Evolutionary conservation across 2,113 vertebrate species (phyloP), one percentile per base, ranked within the genome.

Genomic region (Apistogramma diplotaenia): DNA sequence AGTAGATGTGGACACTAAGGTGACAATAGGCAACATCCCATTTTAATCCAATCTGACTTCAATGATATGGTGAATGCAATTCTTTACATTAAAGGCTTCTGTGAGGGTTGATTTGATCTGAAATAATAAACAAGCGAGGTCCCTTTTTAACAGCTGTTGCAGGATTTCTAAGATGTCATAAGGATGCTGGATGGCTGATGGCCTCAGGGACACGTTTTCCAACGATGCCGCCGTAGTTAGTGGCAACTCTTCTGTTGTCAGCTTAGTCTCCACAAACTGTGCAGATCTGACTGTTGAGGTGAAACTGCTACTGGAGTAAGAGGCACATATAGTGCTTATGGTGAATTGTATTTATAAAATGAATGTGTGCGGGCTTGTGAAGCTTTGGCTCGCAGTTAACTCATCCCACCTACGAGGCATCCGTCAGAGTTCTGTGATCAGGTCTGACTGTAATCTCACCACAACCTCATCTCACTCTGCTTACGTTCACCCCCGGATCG

Each of bases 41-140:
- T 91, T 89, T 90, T 83, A 92, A 88, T 86, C 37, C 75, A 90
- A 89, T 89, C 74, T 90, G 71, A 91, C 89, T 89, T 77, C 65
- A 84, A 86, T 80, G 62, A 71, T 62, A 21, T 79, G 57, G 72
- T 74, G 87, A 83, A 87, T 76, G 78, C 55, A 55, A 60, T 80
- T 89, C 57, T 80, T 78, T 82, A 57, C 73, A 74, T 84, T 74
- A 76, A 75, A 82, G n/a, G 19, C 25, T 76, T 65, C 40, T 51
- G 58, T 79, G 76, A 85, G 59, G 58, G 53, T 72, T 83, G 76
- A 78, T 85, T 65, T 70, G 61, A 87, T 81, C 31, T 76, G 62
- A 83, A 79, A 82, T 80, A 73, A 70, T 25, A 76, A 82, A 62
- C 27, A 40, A 59, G 55, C 60, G 85, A 85, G 79, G 74, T 83